A percentile compares a stretch with the other conserved stretches of the same genome.
These are phyloP conservation scores for Hemichromis elongatus DNA, from an alignment of 2,113 vertebrate genomes.

Conservation along the genomic window DNA sequence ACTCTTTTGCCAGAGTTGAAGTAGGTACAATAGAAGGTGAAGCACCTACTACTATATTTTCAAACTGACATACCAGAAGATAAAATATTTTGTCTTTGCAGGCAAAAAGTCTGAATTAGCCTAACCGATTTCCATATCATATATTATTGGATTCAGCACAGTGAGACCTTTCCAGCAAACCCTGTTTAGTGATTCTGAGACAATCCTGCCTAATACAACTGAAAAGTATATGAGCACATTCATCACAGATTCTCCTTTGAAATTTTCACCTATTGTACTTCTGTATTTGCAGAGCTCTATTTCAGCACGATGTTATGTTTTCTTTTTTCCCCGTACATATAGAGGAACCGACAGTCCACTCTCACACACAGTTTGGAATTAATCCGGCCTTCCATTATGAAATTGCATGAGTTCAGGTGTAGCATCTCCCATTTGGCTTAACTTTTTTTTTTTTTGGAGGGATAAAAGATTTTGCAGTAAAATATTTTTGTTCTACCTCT, in stretches of 20 bases:
- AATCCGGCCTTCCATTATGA: neutral
- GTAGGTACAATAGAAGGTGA: neutral
- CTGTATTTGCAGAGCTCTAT: neutral
- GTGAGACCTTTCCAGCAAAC: neutral
- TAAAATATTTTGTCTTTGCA: neutral
- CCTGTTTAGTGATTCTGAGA: neutral
- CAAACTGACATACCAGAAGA: neutral
- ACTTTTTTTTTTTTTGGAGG: neutral
- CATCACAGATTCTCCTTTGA: neutral
- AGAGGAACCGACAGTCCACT: neutral
- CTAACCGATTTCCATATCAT: neutral
- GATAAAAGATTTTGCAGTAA: neutral
- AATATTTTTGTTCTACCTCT: no score
- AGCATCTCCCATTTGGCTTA: neutral
- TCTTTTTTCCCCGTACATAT: neutral
- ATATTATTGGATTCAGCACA: neutral
- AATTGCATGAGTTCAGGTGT: neutral
- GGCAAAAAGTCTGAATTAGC: neutral
- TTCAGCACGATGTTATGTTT: neutral
- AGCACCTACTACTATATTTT: neutral
- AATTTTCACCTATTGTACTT: neutral
- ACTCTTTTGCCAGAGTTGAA: neutral
- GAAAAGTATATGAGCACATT: neutral
- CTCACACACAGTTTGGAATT: neutral
- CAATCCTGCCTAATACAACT: neutral